Base-by-base conservation (phyloP, 2,797 vertebrate species). In the Etheostoma perlongum region DNA sequence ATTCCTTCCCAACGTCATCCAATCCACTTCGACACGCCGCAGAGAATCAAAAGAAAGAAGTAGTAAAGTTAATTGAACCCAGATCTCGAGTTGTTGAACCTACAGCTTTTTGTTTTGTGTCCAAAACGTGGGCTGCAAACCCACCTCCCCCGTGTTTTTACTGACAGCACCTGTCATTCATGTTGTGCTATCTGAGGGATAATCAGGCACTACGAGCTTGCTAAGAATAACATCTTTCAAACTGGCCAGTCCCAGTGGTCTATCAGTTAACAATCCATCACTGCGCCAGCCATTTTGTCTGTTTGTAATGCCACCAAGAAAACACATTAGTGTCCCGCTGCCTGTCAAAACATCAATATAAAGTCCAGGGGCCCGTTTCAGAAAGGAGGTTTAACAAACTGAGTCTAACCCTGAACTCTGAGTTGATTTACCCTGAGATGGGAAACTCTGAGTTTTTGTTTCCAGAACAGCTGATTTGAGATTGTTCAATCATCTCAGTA, bases 31-130 rank as follows among this genome's bases (percentile, higher is more conserved):
- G 36, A 57, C 25, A 66, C 70, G 18, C 74, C 60, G 1, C 52
- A 69, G 61, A 74, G 76, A 69, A 66, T 85, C 67, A 42, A 40
- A 67, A 83, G 0, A 67, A 66, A 74, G 79, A 47, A 4, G 64
- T 33, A 27, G 11, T 63, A 25, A 74, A 82, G 49, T 3, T 8
- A 77, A 59, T 19, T 1, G 33, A 68, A 72, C 27, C 0, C n/a
- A 13, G 21, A 70, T 65, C 13, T 12, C 0, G 4, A 4, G 36
- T 36, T 65, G 52, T 60, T 67, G 53, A 72, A 82, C 70, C 16
- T 14, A 6, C 25, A 53, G 33, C 49, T 62, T 73, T 78, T 59
- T 49, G 30, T 25, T 60, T 42, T 5, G 19, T 64, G 60, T 78
- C 53, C 62, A 77, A 61, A 66, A 9, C 70, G 58, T 27, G 48